A percentile compares a stretch with the other conserved stretches of the same genome.
Conservation (phyloP, 2,113 vertebrate species). For the Loxodonta africana region DNA sequence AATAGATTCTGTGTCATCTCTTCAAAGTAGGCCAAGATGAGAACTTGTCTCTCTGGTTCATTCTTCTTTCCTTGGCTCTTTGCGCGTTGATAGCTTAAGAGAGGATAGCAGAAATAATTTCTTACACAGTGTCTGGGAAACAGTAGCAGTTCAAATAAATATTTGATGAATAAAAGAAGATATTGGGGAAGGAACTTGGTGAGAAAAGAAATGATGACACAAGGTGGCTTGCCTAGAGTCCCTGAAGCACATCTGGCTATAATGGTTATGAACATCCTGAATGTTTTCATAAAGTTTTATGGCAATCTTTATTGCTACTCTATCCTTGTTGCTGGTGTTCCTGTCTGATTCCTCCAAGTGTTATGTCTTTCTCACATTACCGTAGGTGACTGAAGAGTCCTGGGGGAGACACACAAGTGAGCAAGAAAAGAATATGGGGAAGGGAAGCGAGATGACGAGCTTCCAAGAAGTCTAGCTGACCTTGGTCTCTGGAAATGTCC, state of each 20-base stretch:
- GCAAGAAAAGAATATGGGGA: not conserved
- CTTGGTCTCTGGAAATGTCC: not conserved
- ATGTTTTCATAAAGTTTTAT: not conserved
- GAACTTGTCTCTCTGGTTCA: not conserved
- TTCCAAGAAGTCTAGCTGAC: not conserved
- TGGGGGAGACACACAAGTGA: not conserved
- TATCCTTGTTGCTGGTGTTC: not conserved
- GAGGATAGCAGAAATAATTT: not conserved
- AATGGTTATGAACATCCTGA: not conserved
- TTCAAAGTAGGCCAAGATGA: not conserved
- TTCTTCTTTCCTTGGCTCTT: not conserved
- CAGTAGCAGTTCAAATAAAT: not conserved
- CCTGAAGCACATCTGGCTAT: not conserved
- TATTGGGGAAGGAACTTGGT: not conserved
- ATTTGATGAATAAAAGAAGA: not conserved
- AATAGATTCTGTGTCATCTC: not conserved
- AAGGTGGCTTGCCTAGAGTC: not conserved
- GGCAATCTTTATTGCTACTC: not conserved
- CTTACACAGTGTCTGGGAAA: not conserved
- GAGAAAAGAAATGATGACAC: not conserved
- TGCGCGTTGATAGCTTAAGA: not conserved
- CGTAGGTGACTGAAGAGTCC: constrained; percentile 5
- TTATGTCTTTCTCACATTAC: not conserved
- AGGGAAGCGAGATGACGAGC: not conserved
- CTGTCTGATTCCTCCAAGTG: not conserved